A percentile compares a stretch with the other conserved stretches of the same genome.
Conservation (phyloP, 2,888 invertebrate species). For the Tiliacea aurago region DNA sequence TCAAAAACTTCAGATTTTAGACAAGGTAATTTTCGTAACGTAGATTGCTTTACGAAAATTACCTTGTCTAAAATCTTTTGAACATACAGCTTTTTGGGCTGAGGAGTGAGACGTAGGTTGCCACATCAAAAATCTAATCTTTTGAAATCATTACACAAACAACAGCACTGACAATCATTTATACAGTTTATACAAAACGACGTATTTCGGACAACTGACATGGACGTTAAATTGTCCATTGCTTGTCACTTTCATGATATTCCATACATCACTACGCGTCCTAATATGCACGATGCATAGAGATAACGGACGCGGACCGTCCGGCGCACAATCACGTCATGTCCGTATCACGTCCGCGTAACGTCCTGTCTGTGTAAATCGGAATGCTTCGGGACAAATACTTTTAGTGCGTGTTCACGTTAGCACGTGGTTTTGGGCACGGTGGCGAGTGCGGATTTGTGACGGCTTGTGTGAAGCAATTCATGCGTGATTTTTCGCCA, state of each 20-base stretch:
- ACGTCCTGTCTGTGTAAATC: slow-evolving; percentile 21
- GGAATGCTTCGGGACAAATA: slow-evolving; percentile 30
- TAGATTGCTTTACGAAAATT: too few species aligned
- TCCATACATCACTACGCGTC: slow-evolving; percentile 17
- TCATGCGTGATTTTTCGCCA: not conserved
- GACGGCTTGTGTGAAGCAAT: not conserved
- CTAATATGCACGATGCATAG: slow-evolving; percentile 13
- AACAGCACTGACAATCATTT: not conserved
- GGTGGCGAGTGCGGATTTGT: not conserved
- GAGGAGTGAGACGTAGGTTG: too few species aligned
- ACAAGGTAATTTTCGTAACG: not conserved
- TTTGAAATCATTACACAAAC: not conserved
- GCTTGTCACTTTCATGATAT: slow-evolving; percentile 22
- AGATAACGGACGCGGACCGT: slow-evolving; percentile 14
- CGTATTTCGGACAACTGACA: not conserved
- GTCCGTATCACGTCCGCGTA: slow-evolving; percentile 31
- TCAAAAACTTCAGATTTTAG: not conserved
- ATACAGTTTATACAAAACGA: not conserved
- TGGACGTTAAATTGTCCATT: slow-evolving; percentile 10
- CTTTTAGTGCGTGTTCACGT: not conserved
- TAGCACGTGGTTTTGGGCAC: not conserved
- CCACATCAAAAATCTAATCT: not conserved
- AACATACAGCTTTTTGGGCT: not conserved
- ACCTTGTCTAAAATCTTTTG: too few species aligned
- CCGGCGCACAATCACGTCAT: slow-evolving; percentile 36